Evolutionary conservation across 2,888 invertebrate species (phyloP).

Genomic region (Catonia carolina): DNA sequence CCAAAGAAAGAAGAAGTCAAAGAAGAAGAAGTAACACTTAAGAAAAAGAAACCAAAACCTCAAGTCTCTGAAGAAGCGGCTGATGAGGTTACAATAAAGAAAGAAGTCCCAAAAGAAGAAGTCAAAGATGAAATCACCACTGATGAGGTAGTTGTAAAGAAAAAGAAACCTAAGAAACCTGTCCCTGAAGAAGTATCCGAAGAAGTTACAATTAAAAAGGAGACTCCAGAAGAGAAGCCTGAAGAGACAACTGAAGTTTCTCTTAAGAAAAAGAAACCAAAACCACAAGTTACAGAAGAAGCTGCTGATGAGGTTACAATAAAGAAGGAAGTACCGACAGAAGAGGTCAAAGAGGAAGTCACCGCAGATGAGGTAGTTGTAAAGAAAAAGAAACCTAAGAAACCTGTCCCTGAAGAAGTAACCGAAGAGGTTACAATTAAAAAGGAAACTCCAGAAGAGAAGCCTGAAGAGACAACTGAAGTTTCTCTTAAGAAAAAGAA

Average conservation of each 20-base stretch:
- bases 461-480: constrained; percentile 37
- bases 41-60: constrained; percentile 41
- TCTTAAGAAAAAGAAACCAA: constrained; percentile 33
- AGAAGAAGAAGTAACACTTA: constrained; percentile 37
- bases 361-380: constrained; percentile 34
- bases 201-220: constrained; percentile 37
- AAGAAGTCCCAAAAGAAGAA: constrained; percentile 33
- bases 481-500: constrained; percentile 38
- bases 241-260: constrained; percentile 27
- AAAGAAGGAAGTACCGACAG: constrained; percentile 36
- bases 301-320: constrained; percentile 41
- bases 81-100: constrained; percentile 36
- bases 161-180: constrained; percentile 31
- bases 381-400: constrained; percentile 32
- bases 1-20: constrained; percentile 40
- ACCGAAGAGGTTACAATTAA: constrained; percentile 34
- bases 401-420: constrained; percentile 31
- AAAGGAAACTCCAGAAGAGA: constrained; percentile 30
- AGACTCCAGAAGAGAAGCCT: constrained; percentile 32
- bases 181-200: constrained; percentile 36
- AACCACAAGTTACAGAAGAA: constrained; percentile 37
- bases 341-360: constrained; percentile 33
- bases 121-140: constrained; percentile 38
- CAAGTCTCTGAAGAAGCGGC: constrained; percentile 25
- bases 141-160: constrained; percentile 31